A percentile compares a stretch with the other conserved stretches of the same genome.
Evolutionary conservation across 2,797 vertebrate genomes (phyloP).

Genomic region (Hoplostethus mediterraneus): DNA sequence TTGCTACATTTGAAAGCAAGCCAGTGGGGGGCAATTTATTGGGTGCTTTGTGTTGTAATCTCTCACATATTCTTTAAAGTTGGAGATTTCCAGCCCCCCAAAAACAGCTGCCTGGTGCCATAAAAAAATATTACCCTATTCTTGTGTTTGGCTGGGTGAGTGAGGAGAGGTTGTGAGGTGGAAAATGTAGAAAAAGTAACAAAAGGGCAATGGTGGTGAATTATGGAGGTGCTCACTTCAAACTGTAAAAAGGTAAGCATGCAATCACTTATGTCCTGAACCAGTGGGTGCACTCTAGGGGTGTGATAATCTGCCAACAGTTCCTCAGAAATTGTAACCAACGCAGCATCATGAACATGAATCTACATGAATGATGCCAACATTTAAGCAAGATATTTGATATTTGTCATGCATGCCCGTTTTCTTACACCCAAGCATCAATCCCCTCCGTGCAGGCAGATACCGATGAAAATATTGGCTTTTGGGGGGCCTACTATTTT

Average conservation of each 20-base stretch:
- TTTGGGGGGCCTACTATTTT: slow-evolving; percentile 6
- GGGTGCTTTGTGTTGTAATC: slow-evolving; percentile 58
- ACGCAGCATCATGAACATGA: slow-evolving; percentile 47
- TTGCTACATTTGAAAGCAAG: slow-evolving; percentile 51
- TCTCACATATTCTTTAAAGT: slow-evolving; percentile 52
- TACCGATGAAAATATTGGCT: slow-evolving; percentile 12
- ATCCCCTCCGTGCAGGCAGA: slow-evolving; percentile 28
- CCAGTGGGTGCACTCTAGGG: slow-evolving; percentile 22
- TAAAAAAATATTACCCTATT: slow-evolving; percentile 36
- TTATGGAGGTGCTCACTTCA: slow-evolving; percentile 35
- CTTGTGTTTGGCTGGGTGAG: slow-evolving; percentile 2
- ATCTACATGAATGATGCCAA: slow-evolving; percentile 41
- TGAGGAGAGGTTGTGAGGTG: slow-evolving; percentile 3
- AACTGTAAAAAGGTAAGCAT: slow-evolving; percentile 15
- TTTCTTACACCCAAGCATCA: slow-evolving; percentile 40
- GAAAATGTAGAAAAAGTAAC: slow-evolving; percentile 14
- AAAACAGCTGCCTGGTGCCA: slow-evolving; percentile 39
- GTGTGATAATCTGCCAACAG: slow-evolving; percentile 43
- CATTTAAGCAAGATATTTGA: slow-evolving; percentile 39
- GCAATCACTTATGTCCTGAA: slow-evolving; percentile 25
- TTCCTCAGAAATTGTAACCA: slow-evolving; percentile 36
- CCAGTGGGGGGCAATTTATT: slow-evolving; percentile 50
- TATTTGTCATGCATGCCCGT: slow-evolving; percentile 3
- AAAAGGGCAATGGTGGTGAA: slow-evolving; percentile 22
- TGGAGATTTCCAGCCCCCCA: slow-evolving; percentile 26